Percentiles rank a stretch among this genome's conserved stretches.
phyloP scores from a whole-genome alignment of 2,888 invertebrate species.

The Meta bourneti region DNA sequence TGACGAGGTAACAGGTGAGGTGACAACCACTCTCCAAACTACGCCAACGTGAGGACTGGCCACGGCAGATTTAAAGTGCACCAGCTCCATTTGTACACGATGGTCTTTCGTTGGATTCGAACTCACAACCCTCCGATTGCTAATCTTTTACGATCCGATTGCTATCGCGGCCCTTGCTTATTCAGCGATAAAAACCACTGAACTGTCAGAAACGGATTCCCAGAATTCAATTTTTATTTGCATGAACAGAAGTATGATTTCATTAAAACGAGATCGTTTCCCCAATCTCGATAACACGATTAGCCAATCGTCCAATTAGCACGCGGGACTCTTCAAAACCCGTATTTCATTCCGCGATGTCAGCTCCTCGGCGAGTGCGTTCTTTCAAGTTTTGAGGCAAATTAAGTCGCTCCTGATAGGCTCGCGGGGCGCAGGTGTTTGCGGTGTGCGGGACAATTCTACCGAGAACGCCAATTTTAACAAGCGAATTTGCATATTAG shows the following conservation, averaged over 20 bases:
- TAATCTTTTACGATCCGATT: too few relatives aligned
- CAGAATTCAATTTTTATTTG: neutral
- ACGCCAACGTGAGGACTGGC: too few relatives aligned
- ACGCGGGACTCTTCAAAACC: neutral
- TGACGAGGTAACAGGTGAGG: too few relatives aligned
- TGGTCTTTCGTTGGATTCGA: too few relatives aligned
- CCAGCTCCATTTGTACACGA: too few relatives aligned
- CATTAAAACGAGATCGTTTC: neutral
- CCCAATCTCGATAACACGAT: neutral
- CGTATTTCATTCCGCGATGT: too few relatives aligned
- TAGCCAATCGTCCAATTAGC: neutral
- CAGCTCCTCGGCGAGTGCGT: neutral
- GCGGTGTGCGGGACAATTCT: neutral
- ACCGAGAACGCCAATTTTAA: neutral
- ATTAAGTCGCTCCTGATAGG: neutral
- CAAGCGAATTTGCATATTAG: constrained; percentile 16
- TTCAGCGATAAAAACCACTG: too few relatives aligned
- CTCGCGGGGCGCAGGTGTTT: neutral
- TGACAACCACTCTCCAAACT: too few relatives aligned
- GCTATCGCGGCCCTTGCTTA: too few relatives aligned
- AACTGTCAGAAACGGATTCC: neutral
- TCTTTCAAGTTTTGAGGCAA: neutral
- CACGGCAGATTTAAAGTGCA: too few relatives aligned
- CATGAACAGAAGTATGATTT: neutral
- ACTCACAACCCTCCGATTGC: too few relatives aligned